phyloP scores from a whole-genome alignment of 2,113 vertebrate species.

The Percina caprodes region DNA sequence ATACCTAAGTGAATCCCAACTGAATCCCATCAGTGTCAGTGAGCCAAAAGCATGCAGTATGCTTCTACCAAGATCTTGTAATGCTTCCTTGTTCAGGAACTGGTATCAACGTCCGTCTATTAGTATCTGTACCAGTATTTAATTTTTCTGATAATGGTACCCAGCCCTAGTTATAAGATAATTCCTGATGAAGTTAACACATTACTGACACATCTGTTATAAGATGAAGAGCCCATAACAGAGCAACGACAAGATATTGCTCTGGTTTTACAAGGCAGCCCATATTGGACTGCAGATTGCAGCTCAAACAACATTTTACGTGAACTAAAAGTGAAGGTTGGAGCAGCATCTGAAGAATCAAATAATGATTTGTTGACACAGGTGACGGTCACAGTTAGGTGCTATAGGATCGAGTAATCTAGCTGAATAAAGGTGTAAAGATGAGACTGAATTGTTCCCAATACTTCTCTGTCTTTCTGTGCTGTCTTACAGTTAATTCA shows the following conservation, averaged over 20 bases:
- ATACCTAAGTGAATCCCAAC: too few species aligned
- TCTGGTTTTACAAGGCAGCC: slow-evolving; percentile 67
- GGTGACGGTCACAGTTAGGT: slow-evolving; percentile 25
- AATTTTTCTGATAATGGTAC: too few species aligned
- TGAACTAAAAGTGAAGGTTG: slow-evolving; percentile 68
- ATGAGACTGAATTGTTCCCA: slow-evolving; percentile 13
- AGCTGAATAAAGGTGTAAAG: slow-evolving; percentile 27
- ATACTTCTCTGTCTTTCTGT: neutral
- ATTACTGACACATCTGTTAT: slow-evolving; percentile 71
- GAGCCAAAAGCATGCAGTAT: too few species aligned
- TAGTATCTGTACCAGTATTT: too few species aligned
- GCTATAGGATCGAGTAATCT: slow-evolving; percentile 31
- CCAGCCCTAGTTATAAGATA: too few species aligned
- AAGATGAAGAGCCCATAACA: slow-evolving; percentile 62
- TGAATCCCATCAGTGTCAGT: too few species aligned
- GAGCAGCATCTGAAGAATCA: slow-evolving; percentile 49
- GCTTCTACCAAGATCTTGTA: too few species aligned
- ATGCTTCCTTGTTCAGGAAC: too few species aligned
- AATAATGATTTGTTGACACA: slow-evolving; percentile 58
- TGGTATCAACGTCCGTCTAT: too few species aligned
- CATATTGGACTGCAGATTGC: slow-evolving; percentile 65
- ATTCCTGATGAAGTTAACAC: slow-evolving; percentile 55
- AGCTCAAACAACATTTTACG: slow-evolving; percentile 69
- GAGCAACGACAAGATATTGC: slow-evolving; percentile 50
- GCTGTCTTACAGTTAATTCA: slow-evolving; percentile 49